Evolutionary conservation across 1,140 invertebrate genomes (phyloP).

Genomic region (Helicorthomorpha holstii): DNA sequence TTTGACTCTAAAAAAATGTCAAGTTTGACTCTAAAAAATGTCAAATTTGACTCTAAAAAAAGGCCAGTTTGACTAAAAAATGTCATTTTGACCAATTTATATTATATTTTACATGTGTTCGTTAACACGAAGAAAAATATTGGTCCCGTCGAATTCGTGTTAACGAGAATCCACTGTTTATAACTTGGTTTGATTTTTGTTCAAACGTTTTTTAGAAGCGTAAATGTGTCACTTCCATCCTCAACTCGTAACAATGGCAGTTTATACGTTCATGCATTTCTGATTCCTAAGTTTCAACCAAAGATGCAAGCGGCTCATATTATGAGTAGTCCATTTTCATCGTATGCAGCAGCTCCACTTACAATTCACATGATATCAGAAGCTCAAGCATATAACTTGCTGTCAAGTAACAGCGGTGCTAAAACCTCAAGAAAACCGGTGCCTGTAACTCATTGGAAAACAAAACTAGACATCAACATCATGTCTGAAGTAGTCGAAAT

Average conservation of each 20-base stretch:
- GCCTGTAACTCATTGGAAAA: conserved; percentile 12
- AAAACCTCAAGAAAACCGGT: neutral
- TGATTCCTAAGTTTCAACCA: conserved; percentile 25
- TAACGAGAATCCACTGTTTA: too few relatives aligned
- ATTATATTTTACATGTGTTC: too few relatives aligned
- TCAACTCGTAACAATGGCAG: conserved; percentile 11
- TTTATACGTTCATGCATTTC: conserved; percentile 27
- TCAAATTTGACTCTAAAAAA: too few relatives aligned
- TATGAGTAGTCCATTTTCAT: conserved; percentile 31
- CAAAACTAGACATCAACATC: conserved; percentile 4
- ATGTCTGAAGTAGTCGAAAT: neutral
- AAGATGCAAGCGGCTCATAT: conserved; percentile 15
- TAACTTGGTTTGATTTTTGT: too few relatives aligned
- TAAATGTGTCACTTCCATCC: conserved; percentile 33
- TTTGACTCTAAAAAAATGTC: too few relatives aligned
- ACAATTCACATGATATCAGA: conserved; percentile 52
- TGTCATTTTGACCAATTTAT: too few relatives aligned
- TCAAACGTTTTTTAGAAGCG: conserved; percentile 32
- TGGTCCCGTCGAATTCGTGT: too few relatives aligned
- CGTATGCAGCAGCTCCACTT: conserved; percentile 38
- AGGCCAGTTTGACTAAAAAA: too few relatives aligned
- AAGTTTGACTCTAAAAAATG: too few relatives aligned
- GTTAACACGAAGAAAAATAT: too few relatives aligned
- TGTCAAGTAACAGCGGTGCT: too few relatives aligned
- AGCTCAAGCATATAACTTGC: conserved; percentile 52